Evolutionary conservation across 1,140 invertebrate species (phyloP).

Genomic region (Neodiprion fabricii): DNA sequence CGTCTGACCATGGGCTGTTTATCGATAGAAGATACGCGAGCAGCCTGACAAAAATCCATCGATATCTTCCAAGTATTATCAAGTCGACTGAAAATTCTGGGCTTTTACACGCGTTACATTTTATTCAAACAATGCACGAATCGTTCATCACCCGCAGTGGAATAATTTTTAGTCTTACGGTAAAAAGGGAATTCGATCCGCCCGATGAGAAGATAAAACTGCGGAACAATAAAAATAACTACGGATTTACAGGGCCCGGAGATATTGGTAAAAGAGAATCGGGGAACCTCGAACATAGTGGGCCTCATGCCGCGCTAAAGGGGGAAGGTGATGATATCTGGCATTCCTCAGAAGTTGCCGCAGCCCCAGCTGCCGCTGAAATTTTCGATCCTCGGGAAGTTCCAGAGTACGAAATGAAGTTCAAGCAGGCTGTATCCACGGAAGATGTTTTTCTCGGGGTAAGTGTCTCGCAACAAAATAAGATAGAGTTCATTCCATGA

Average conservation of each 20-base stretch:
- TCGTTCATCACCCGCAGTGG: too few species aligned
- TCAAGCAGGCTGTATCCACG: slow-evolving; percentile 82
- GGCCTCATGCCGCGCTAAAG: slow-evolving; percentile 41
- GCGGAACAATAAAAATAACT: too few species aligned
- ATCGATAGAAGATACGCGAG: too few species aligned
- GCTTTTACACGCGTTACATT: too few species aligned
- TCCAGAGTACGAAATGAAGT: slow-evolving; percentile 83
- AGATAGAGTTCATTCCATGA: background rate
- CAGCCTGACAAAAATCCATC: too few species aligned
- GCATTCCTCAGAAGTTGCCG: slow-evolving; percentile 62
- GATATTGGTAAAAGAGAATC: slow-evolving; percentile 41
- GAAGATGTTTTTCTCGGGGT: slow-evolving; percentile 88
- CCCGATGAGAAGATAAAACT: too few species aligned
- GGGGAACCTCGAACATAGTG: slow-evolving; percentile 22
- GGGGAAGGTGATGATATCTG: slow-evolving; percentile 61
- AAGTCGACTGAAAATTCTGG: too few species aligned
- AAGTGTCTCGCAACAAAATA: slow-evolving; percentile 19
- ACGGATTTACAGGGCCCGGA: slow-evolving; percentile 40
- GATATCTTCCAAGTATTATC: too few species aligned
- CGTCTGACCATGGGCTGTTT: too few species aligned
- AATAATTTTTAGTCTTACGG: too few species aligned
- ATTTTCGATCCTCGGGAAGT: slow-evolving; percentile 69
- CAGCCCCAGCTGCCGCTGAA: slow-evolving; percentile 53
- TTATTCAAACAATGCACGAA: too few species aligned
- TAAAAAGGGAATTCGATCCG: background rate